These are phyloP conservation scores for Drosophila pallidifrons DNA, from an alignment of 1,140 invertebrate genomes.

Conservation along the genomic window DNA sequence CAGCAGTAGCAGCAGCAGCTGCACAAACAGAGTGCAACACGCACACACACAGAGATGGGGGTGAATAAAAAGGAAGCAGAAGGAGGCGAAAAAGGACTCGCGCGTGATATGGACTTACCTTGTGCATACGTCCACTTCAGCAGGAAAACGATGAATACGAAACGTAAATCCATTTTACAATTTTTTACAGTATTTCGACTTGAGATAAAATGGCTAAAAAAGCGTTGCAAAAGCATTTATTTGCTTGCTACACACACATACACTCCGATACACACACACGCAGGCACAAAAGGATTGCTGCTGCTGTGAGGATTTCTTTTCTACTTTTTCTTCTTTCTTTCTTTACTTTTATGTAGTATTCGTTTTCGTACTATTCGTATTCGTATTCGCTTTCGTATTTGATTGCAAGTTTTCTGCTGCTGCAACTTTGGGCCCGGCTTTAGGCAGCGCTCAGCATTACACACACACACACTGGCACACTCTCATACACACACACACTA, in stretches of 20 bases:
- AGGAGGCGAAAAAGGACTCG: not conserved
- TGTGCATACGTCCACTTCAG: conserved; percentile 84
- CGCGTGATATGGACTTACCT: conserved; percentile 64
- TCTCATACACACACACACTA: conserved; percentile 11
- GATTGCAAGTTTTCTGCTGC: conserved; percentile 46
- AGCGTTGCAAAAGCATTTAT: conserved; percentile 78
- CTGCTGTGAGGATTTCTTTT: conserved; percentile 17
- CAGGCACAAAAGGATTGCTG: conserved; percentile 26
- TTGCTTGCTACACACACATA: conserved; percentile 57
- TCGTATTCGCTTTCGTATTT: conserved; percentile 34
- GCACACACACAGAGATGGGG: conserved; percentile 24
- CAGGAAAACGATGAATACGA: conserved; percentile 84
- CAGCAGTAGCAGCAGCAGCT: conserved; percentile 32
- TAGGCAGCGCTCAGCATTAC: conserved; percentile 21
- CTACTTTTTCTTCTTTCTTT: not conserved
- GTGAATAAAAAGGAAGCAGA: not conserved
- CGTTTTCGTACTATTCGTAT: conserved; percentile 15
- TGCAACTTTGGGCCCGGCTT: conserved; percentile 29
- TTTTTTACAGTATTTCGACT: conserved; percentile 79
- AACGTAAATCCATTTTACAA: conserved; percentile 84
- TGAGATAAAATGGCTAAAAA: conserved; percentile 82
- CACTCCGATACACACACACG: conserved; percentile 28
- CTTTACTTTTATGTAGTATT: conserved; percentile 1
- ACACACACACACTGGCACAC: conserved; percentile 16
- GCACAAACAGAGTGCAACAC: conserved; percentile 69